Percentiles rank a stretch among this genome's conserved stretches.
Conservation (phyloP, 2,888 invertebrate genomes). For the Dorcus hopei region DNA sequence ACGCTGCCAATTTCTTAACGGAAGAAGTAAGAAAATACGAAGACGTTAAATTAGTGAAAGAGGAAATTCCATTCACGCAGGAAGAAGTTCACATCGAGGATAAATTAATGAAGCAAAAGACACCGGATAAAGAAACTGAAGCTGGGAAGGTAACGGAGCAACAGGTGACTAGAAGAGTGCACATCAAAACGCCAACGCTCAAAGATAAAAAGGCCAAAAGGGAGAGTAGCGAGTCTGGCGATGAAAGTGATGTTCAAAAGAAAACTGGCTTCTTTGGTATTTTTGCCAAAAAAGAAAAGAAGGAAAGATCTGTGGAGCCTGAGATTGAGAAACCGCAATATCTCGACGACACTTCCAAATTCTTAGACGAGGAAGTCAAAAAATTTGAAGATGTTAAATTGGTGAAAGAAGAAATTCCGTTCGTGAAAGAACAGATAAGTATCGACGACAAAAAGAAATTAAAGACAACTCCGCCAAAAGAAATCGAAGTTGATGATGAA, state of each 20-base stretch:
- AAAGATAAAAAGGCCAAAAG: conserved; percentile 21
- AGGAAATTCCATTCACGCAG: background rate
- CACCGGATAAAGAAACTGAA: conserved; percentile 18
- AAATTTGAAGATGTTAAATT: conserved; percentile 24
- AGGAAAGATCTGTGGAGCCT: background rate
- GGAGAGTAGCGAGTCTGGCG: conserved; percentile 16
- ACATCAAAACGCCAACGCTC: background rate
- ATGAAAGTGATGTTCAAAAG: conserved; percentile 1
- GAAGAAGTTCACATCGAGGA: background rate
- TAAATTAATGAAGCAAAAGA: conserved; percentile 17
- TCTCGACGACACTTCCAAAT: conserved; percentile 20
- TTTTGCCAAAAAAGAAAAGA: conserved; percentile 25
- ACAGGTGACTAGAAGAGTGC: background rate
- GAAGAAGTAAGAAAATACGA: conserved; percentile 11
- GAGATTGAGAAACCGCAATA: background rate
- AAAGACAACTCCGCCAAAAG: conserved; percentile 22
- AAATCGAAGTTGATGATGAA: conserved; percentile 6
- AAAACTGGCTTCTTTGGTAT: conserved; percentile 15
- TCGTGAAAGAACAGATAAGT: background rate
- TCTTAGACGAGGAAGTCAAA: conserved; percentile 24
- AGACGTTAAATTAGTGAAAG: conserved; percentile 10
- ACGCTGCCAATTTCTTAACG: conserved; percentile 8
- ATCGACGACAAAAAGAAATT: conserved; percentile 7
- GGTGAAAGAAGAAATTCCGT: background rate
- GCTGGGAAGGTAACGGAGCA: background rate